phyloP scores from a whole-genome alignment of 1,140 invertebrate genomes.

The Drosophila hydei region DNA sequence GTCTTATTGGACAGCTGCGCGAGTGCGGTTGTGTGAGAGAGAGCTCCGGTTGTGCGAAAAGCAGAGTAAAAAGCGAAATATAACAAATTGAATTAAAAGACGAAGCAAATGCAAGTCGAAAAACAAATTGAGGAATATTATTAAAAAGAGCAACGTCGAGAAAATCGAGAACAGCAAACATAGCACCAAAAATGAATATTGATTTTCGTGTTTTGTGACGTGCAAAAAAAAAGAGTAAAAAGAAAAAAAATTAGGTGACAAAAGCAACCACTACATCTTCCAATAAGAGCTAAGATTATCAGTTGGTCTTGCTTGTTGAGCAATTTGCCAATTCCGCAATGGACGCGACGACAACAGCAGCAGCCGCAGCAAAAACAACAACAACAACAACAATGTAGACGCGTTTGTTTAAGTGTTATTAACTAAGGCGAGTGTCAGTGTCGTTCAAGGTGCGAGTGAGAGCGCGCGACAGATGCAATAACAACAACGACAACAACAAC shows the following conservation, averaged over 20 bases:
- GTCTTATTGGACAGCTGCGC: slow-evolving; percentile 50
- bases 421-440: slow-evolving; percentile 39
- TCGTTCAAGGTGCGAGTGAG: slow-evolving; percentile 16
- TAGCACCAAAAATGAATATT: slow-evolving; percentile 51
- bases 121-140: slow-evolving; percentile 21
- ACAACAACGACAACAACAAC: slow-evolving; percentile 61
- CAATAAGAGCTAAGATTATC: slow-evolving; percentile 33
- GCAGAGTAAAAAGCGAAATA: slow-evolving; percentile 21
- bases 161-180: background rate
- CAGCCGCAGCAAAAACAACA: slow-evolving; percentile 7
- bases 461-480: slow-evolving; percentile 45
- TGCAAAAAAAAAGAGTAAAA: slow-evolving; percentile 25
- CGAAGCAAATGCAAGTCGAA: slow-evolving; percentile 26
- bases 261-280: slow-evolving; percentile 56
- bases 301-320: slow-evolving; percentile 37
- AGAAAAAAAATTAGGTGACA: slow-evolving; percentile 21
- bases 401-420: slow-evolving; percentile 53
- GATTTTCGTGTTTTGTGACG: slow-evolving; percentile 62
- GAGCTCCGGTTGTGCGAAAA: slow-evolving; percentile 34
- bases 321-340: slow-evolving; percentile 33
- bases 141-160: slow-evolving; percentile 21
- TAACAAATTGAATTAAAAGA: slow-evolving; percentile 35
- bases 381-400: slow-evolving; percentile 55
- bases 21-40: slow-evolving; percentile 38
- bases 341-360: slow-evolving; percentile 22